These are phyloP conservation scores for Numenius arquata DNA, from an alignment of 2,113 vertebrate species.

Conservation along the genomic window DNA sequence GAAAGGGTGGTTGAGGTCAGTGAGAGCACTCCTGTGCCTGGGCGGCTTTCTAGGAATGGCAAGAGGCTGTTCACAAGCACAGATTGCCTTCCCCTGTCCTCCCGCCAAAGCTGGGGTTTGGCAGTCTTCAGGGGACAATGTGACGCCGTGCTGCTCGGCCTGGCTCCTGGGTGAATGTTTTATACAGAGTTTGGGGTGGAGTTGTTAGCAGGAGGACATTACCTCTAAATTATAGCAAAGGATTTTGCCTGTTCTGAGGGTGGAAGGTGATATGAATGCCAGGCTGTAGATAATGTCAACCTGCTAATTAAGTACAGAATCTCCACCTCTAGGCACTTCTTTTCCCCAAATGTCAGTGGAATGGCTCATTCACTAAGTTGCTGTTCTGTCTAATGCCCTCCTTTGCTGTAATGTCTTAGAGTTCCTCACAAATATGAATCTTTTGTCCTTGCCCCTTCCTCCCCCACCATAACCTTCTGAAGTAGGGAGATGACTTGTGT, in stretches of 20 bases:
- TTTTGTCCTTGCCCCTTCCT: neutral
- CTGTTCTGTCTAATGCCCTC: neutral
- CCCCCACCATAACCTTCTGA: neutral
- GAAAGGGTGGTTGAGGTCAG: neutral
- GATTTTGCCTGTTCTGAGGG: neutral
- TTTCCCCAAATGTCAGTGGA: neutral
- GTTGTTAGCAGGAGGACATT: neutral
- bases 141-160: neutral
- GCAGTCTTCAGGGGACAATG: neutral
- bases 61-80: fast-evolving
- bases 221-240: neutral
- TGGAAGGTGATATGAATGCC: neutral
- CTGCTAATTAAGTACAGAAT: neutral
- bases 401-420: neutral
- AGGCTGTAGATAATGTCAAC: neutral
- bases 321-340: neutral
- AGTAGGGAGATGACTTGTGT: neutral
- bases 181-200: neutral
- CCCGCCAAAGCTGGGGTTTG: neutral
- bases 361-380: neutral
- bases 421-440: neutral
- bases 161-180: neutral
- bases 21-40: neutral
- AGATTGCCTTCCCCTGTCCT: neutral
- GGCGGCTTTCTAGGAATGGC: neutral